Evolutionary conservation across 2,888 invertebrate species (phyloP).

Genomic region (Acanthoscelides obtectus): DNA sequence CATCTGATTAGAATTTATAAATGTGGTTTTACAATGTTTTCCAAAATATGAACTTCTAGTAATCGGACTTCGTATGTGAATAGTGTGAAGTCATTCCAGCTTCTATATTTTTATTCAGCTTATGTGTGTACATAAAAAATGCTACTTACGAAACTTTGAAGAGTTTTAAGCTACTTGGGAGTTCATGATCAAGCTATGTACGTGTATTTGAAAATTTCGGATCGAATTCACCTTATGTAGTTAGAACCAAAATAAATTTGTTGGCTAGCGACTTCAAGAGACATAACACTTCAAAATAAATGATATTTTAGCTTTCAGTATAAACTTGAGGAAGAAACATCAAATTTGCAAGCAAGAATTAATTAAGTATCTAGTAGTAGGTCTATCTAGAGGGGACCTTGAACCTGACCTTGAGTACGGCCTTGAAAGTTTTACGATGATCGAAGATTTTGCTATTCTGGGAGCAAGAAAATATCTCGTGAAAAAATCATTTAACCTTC

Average conservation of each 20-base stretch:
- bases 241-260: background rate
- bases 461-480: too few species aligned
- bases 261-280: background rate
- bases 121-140: background rate
- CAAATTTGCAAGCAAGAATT: too few species aligned
- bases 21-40: background rate
- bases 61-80: background rate
- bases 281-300: background rate
- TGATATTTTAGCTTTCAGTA: too few species aligned
- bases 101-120: background rate
- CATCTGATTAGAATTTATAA: background rate
- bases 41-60: background rate
- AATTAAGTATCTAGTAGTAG: too few species aligned
- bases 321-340: too few species aligned
- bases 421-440: too few species aligned
- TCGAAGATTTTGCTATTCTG: too few species aligned
- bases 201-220: background rate
- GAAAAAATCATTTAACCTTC: too few species aligned
- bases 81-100: background rate
- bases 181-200: background rate
- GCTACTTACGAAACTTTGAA: background rate
- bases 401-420: too few species aligned
- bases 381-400: too few species aligned
- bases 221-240: background rate
- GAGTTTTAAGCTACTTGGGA: background rate